Evolutionary conservation across 2,888 invertebrate genomes (phyloP), one percentile per base, ranked within the genome.

Genomic region (Diarsia brunnea): DNA sequence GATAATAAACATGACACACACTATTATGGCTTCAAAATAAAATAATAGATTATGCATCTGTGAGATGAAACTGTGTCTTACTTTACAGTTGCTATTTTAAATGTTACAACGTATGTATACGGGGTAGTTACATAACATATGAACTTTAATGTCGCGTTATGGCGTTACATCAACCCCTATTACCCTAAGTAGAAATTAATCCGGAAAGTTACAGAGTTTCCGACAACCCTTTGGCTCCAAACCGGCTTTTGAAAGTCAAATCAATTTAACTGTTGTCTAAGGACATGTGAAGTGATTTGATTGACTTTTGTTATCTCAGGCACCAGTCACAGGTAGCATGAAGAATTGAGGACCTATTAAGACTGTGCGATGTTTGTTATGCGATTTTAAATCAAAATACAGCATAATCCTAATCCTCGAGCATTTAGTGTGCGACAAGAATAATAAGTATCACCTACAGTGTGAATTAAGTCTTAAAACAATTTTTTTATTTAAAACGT

Each of bases 251-350:
- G 70, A 51, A 77, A 70, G 11, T 58, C 69, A 24, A 47, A 47
- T 76, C 51, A 76, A 75, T 67, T 60, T 47, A 75, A 60, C 38
- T 24, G 49, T 75, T 75, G 51, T 24, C 16, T 58, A 53, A 76
- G 43, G 53, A 69, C 78, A 64, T 51, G 24, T 78, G 24, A 58
- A 49, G 43, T 27, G 49, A 58, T 51, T 31, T 70, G 31, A 78
- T 65, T 70, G 58, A 43, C 43, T 65, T 51, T 70, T 47, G 58
- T 47, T 60, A 61, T 67, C 38, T 45, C 5, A 31, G 65, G 19
- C 19, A 75, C 47, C 47, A 53, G 47, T 63, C 61, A 75, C 21
- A 45, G 47, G 19, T 61, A 43, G 49, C 49, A 53, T 5, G 43
- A 69, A 38, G 55, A 63, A n/a, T n/a, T 31, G 19, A 31, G 4